phyloP scores from a whole-genome alignment of 2,888 invertebrate genomes.

The Stenichneumon culpator region DNA sequence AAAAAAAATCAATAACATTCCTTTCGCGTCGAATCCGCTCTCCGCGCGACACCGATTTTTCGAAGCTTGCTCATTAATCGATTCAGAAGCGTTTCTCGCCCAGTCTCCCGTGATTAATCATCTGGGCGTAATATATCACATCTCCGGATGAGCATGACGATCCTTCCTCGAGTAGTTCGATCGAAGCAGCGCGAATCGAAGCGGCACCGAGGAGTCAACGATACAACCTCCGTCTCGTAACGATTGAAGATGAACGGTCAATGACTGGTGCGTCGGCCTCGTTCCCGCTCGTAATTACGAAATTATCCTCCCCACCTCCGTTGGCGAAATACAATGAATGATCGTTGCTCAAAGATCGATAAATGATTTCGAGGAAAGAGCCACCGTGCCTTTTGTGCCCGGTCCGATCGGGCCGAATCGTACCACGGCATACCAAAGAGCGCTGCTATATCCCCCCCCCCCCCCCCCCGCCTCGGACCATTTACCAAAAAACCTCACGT shows the following conservation, averaged over 20 bases:
- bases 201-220: neutral
- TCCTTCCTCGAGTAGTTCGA: neutral
- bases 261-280: neutral
- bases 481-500: slow-evolving; percentile 41
- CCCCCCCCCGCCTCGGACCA: neutral
- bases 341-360: slow-evolving; percentile 54
- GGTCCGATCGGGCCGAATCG: slow-evolving; percentile 38
- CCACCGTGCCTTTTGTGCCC: slow-evolving; percentile 23
- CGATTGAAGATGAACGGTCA: neutral
- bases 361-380: slow-evolving; percentile 50
- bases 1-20: slow-evolving; percentile 54
- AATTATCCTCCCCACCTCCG: neutral
- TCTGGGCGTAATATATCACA: neutral
- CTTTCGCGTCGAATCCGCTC: slow-evolving; percentile 14
- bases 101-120: slow-evolving; percentile 7
- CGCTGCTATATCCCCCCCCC: slow-evolving; percentile 8
- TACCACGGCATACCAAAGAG: slow-evolving; percentile 43
- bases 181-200: neutral
- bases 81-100: neutral
- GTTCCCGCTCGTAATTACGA: neutral
- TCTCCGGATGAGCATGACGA: neutral
- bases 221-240: neutral
- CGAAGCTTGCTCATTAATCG: slow-evolving; percentile 23
- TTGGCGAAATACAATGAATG: slow-evolving; percentile 24
- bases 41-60: neutral